These are phyloP conservation scores for Autographa pulchrina DNA, from an alignment of 2,888 invertebrate species.

Conservation along the genomic window DNA sequence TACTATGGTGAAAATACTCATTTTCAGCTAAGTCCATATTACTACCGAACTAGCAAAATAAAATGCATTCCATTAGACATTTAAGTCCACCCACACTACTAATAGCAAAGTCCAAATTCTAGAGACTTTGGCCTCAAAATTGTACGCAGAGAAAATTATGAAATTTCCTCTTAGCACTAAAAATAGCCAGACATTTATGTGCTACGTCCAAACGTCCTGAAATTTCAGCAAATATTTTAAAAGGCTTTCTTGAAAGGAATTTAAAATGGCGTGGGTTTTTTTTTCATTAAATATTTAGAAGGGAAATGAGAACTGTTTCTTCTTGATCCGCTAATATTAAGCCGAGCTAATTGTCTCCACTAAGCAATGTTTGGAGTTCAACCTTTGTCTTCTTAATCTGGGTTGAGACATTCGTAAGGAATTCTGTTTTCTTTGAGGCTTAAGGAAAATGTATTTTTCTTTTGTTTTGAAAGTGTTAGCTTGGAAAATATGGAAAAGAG, in stretches of 20 bases:
- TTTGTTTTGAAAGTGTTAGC: neutral
- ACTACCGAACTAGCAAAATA: neutral
- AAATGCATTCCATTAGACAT: constrained; percentile 3
- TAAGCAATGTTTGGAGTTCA: constrained; percentile 31
- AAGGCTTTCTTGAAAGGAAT: constrained; percentile 25
- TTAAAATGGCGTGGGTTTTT: constrained; percentile 27
- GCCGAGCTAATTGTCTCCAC: constrained; percentile 48
- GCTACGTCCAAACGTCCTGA: constrained; percentile 16
- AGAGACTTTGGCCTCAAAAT: neutral
- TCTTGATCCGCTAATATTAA: constrained; percentile 51
- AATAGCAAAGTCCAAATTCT: neutral
- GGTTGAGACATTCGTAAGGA: constrained; percentile 14
- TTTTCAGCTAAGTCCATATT: neutral
- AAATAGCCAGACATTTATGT: constrained; percentile 25
- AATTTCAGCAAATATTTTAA: constrained; percentile 35
- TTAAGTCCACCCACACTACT: neutral
- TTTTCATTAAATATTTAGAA: constrained; percentile 54
- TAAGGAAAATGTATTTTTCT: constrained; percentile 3
- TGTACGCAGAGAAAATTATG: neutral
- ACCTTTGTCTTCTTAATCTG: constrained; percentile 25
- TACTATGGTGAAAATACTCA: no score
- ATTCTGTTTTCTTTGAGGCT: constrained; percentile 31
- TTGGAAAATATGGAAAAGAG: neutral
- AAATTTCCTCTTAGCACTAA: neutral
- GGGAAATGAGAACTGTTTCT: constrained; percentile 55